Evolutionary conservation across 2,888 invertebrate species (phyloP).

Genomic region (Nysson spinosus): DNA sequence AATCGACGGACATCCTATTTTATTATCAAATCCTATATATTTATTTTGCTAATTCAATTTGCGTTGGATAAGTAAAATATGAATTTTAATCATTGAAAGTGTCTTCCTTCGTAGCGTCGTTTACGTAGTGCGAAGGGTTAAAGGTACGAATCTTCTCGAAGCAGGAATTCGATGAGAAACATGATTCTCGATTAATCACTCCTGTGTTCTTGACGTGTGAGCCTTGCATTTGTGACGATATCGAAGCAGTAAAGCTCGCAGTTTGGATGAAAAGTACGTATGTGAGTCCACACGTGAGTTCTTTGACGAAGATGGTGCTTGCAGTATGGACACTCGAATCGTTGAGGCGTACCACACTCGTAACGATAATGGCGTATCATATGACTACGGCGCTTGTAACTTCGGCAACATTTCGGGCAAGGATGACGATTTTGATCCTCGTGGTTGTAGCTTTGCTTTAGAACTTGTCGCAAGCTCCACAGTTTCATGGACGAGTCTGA

Average conservation of each 20-base stretch:
- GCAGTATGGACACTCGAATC: slow-evolving; percentile 76
- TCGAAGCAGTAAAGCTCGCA: slow-evolving; percentile 71
- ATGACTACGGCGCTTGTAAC: slow-evolving; percentile 82
- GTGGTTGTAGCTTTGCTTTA: slow-evolving; percentile 7
- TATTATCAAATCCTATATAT: no score
- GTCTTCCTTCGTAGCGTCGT: no score
- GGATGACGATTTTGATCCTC: slow-evolving; percentile 66
- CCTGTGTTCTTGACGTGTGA: slow-evolving; percentile 57
- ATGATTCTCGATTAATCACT: slow-evolving; percentile 41
- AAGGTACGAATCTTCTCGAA: no score
- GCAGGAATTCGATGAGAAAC: no score
- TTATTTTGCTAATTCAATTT: no score
- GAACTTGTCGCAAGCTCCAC: not conserved
- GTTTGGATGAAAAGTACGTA: slow-evolving; percentile 69
- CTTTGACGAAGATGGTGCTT: slow-evolving; percentile 71
- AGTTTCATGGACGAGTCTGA: slow-evolving; percentile 27
- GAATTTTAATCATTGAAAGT: no score
- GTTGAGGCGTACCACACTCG: slow-evolving; percentile 75
- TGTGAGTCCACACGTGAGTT: slow-evolving; percentile 73
- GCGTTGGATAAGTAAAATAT: no score
- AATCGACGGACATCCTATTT: no score
- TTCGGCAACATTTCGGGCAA: slow-evolving; percentile 80
- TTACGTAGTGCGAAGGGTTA: no score
- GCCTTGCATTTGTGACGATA: slow-evolving; percentile 66
- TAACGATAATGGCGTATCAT: slow-evolving; percentile 80